Conservation (phyloP, 2,113 vertebrate genomes). For the Trematomus loennbergii region DNA sequence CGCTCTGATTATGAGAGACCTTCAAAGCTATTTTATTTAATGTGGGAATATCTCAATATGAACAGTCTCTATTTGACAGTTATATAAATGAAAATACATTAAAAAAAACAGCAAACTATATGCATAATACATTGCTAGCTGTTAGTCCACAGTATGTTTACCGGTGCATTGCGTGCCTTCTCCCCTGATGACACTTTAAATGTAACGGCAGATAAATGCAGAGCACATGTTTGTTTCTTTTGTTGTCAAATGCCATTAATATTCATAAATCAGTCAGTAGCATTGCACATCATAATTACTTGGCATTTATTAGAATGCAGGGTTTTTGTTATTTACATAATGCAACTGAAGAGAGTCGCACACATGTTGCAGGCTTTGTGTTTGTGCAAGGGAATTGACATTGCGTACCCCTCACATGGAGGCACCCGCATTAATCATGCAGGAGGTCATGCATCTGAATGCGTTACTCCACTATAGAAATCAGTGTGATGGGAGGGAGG, state of each 20-base stretch:
- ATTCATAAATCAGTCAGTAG: constrained; percentile 56
- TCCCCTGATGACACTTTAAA: constrained; percentile 26
- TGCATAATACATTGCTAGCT: background rate
- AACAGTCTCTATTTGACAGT: background rate
- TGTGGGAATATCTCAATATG: background rate
- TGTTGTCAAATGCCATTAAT: constrained; percentile 41
- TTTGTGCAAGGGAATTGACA: background rate
- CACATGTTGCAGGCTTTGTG: constrained; percentile 2
- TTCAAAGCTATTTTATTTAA: background rate
- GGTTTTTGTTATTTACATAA: constrained; percentile 30
- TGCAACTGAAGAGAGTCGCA: constrained; percentile 8
- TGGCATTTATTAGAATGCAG: constrained; percentile 46
- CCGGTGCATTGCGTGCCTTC: background rate
- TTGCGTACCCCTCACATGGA: background rate
- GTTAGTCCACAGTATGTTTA: constrained; percentile 6
- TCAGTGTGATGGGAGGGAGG: background rate
- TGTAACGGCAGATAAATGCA: constrained; percentile 39
- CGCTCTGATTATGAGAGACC: background rate
- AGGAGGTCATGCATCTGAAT: background rate
- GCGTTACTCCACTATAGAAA: background rate
- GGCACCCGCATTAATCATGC: background rate
- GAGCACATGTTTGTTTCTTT: constrained; percentile 37
- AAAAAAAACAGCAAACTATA: background rate
- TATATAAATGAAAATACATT: background rate
- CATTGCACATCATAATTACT: constrained; percentile 58